Percentiles rank a stretch among this genome's conserved stretches.
These are phyloP conservation scores for Rhyacophila brunnea DNA, from an alignment of 1,140 invertebrate genomes.

Conservation along the genomic window DNA sequence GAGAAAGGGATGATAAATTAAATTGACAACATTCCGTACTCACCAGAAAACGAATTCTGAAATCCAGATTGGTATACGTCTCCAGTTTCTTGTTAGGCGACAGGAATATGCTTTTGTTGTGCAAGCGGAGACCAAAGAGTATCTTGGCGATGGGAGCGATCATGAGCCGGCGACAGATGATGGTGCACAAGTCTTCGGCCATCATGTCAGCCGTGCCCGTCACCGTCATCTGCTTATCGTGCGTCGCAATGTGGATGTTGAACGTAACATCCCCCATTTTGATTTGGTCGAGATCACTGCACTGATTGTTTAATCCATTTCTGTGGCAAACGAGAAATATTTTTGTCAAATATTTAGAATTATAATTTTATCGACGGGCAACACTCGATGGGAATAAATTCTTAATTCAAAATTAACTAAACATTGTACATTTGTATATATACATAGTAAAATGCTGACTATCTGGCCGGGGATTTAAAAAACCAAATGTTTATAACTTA, in stretches of 20 bases:
- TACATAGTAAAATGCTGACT: too few species aligned
- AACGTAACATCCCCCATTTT: not conserved
- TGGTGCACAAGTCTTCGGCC: conserved; percentile 70
- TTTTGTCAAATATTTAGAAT: too few species aligned
- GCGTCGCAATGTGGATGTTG: conserved; percentile 8
- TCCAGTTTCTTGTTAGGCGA: conserved; percentile 58
- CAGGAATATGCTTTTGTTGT: conserved; percentile 63
- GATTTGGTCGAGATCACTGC: too few species aligned
- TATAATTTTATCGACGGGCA: too few species aligned
- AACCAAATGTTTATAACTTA: too few species aligned
- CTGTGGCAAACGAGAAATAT: too few species aligned
- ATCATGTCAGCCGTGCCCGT: not conserved
- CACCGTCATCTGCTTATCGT: conserved; percentile 4
- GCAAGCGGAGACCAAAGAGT: conserved; percentile 70
- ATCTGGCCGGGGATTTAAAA: too few species aligned
- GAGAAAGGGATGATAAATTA: not conserved
- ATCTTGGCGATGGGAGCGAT: conserved; percentile 75
- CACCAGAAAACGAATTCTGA: conserved; percentile 76
- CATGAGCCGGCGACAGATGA: conserved; percentile 65
- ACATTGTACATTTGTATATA: too few species aligned
- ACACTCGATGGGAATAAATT: too few species aligned
- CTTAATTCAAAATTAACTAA: too few species aligned
- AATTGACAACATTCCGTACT: too few species aligned
- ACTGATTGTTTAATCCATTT: too few species aligned
- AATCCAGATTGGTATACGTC: conserved; percentile 62